Conservation (phyloP, 2,797 vertebrate species). For the Poeciliopsis paucimaculata region DNA sequence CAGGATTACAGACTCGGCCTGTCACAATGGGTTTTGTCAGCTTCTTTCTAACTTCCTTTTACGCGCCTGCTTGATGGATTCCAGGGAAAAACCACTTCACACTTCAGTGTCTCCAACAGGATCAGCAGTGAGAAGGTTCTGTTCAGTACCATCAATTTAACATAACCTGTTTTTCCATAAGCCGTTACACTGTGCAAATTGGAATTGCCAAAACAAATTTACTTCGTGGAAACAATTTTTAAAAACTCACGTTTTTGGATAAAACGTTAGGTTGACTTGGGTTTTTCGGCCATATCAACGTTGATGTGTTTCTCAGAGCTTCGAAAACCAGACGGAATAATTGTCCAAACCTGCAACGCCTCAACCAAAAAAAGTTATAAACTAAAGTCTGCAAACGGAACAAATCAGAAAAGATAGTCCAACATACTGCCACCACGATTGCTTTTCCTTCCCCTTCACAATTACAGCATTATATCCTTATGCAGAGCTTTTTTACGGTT, state of each 20-base stretch:
- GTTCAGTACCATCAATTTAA: conserved; percentile 7
- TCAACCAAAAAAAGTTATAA: neutral
- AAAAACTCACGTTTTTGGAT: neutral
- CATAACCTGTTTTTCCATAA: neutral
- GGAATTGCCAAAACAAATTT: too few species aligned
- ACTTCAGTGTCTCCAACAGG: neutral
- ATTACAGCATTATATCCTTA: neutral
- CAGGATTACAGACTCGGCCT: neutral
- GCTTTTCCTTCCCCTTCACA: neutral
- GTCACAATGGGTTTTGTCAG: neutral
- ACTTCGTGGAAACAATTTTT: neutral
- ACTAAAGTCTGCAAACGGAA: neutral
- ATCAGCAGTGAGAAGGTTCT: conserved; percentile 8
- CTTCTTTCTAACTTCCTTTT: neutral
- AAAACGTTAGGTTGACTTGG: neutral
- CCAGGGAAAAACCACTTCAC: neutral
- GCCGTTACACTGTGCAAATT: neutral
- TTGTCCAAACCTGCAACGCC: neutral
- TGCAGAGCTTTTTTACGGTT: conserved; percentile 16
- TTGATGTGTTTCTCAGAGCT: neutral
- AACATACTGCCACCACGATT: neutral
- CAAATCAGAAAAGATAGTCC: neutral
- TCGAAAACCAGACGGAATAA: neutral
- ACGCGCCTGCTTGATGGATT: neutral
- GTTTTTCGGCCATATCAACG: neutral